Base-by-base conservation (phyloP, 1,140 invertebrate species). In the Spodoptera frugiperda region DNA sequence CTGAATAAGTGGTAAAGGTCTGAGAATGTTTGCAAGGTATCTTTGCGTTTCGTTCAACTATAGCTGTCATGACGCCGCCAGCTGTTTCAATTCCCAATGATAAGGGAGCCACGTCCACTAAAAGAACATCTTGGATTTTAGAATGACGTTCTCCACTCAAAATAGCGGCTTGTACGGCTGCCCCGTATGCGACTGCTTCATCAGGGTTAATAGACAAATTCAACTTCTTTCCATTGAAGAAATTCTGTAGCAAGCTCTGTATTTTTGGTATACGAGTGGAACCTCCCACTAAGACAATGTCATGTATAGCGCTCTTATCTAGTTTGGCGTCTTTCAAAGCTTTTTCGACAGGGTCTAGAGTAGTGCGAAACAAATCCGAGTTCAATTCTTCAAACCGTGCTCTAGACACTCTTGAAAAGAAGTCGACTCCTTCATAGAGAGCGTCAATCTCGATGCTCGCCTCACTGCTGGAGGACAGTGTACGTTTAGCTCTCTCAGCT, bases 211-310 rank as follows among this genome's bases (percentile, higher is more conserved):
- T 94, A 30, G 94, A 95, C 75, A 96, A 95, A 79, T 94, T 94
- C 6, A 94, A 82, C 25, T 87, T 87, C 80, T 94, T 94, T 6
- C 93, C 93, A 77, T 90, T 92, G 78, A 94, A 94, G 82, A 90
- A 94, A 48, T 91, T 89, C 81, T 94, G 94, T 5, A 95, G 81
- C 53, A 95, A 78, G 65, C 84, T 90, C 78, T 95, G 95, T 21
- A 95, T 92, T 87, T 95, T 95, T 2, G 95, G 95, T 55, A 95
- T 95, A 15, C 96, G 93, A 9, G 96, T 97, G 0, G 96, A 97
- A 8, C 96, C 96, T 51, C 96, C 96, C 30, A 97, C 96, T 65
- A 97, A 90, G 8, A 97, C 96, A 68, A 97, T 95, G 59, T 97
- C 96, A 81, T 97, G 92, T 65, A 97, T 96, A 21, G 88, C 79